phyloP scores from a whole-genome alignment of 2,797 vertebrate genomes.

The Chromobotia macracanthus region DNA sequence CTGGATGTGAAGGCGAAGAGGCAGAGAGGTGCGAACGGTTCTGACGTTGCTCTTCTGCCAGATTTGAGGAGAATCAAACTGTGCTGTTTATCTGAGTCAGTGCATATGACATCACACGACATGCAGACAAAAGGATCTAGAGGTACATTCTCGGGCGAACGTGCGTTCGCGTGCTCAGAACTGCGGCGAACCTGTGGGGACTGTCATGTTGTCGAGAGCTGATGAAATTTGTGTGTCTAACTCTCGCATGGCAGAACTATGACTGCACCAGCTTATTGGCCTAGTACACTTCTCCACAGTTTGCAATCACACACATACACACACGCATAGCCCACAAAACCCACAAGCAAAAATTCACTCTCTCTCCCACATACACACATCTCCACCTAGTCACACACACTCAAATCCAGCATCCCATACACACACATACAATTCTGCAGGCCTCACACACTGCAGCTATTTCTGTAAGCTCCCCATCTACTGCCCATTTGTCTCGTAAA shows the following conservation, averaged over 20 bases:
- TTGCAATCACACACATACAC: slow-evolving; percentile 29
- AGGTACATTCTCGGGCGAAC: slow-evolving; percentile 1
- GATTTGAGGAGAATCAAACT: slow-evolving; percentile 41
- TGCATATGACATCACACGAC: slow-evolving; percentile 36
- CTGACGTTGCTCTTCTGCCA: slow-evolving; percentile 37
- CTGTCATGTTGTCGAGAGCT: slow-evolving; percentile 29
- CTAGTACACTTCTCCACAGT: slow-evolving; percentile 28
- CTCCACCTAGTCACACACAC: slow-evolving; percentile 29
- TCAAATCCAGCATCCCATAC: neutral
- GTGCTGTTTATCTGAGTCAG: slow-evolving; percentile 37
- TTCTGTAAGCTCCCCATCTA: slow-evolving; percentile 28
- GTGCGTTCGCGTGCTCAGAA: neutral
- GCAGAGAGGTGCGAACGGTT: slow-evolving; percentile 9
- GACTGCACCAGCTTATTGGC: slow-evolving; percentile 43
- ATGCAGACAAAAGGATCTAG: slow-evolving; percentile 8
- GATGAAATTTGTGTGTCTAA: slow-evolving; percentile 48
- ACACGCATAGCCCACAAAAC: slow-evolving; percentile 22
- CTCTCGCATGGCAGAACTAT: slow-evolving; percentile 44
- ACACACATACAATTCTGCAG: slow-evolving; percentile 27
- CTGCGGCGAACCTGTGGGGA: neutral
- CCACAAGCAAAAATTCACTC: slow-evolving; percentile 24
- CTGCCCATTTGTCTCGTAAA: slow-evolving; percentile 48
- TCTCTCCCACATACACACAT: slow-evolving; percentile 22
- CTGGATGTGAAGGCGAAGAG: slow-evolving; percentile 34
- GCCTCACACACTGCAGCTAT: slow-evolving; percentile 42